Percentiles rank a stretch among this genome's conserved stretches.
These are phyloP conservation scores for Ips nitidus DNA, from an alignment of 1,140 invertebrate genomes.

Conservation along the genomic window DNA sequence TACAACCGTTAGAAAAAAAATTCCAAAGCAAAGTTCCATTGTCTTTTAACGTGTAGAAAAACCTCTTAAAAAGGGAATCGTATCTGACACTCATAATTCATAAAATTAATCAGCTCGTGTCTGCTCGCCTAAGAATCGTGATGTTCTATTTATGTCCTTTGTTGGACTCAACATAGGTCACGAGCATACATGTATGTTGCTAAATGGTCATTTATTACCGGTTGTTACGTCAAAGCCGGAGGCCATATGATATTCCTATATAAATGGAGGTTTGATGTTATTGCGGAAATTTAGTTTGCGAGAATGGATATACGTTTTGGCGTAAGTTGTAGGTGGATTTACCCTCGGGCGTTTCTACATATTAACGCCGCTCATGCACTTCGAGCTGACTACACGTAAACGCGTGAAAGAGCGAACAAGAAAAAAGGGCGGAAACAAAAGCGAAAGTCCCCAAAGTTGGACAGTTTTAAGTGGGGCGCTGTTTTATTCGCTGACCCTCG, in stretches of 20 bases:
- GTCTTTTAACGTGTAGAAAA: background rate
- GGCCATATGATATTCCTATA: background rate
- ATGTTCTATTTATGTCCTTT: slow-evolving; percentile 26
- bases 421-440: no score
- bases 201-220: slow-evolving; percentile 23
- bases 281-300: background rate
- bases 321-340: no score
- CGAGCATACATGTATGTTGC: slow-evolving; percentile 26
- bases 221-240: background rate
- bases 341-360: no score
- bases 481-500: slow-evolving; percentile 36
- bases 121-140: slow-evolving; percentile 17
- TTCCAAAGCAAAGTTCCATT: slow-evolving; percentile 6
- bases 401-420: no score
- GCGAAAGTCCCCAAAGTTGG: no score
- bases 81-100: slow-evolving; percentile 29
- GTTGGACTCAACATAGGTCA: slow-evolving; percentile 22
- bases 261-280: slow-evolving; percentile 1
- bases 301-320: background rate
- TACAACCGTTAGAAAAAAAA: background rate
- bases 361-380: no score
- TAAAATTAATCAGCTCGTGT: slow-evolving; percentile 28
- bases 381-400: no score
- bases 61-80: slow-evolving; percentile 11
- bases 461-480: no score